Evolutionary conservation across 2,888 invertebrate genomes (phyloP).

Genomic region (Meta bourneti): DNA sequence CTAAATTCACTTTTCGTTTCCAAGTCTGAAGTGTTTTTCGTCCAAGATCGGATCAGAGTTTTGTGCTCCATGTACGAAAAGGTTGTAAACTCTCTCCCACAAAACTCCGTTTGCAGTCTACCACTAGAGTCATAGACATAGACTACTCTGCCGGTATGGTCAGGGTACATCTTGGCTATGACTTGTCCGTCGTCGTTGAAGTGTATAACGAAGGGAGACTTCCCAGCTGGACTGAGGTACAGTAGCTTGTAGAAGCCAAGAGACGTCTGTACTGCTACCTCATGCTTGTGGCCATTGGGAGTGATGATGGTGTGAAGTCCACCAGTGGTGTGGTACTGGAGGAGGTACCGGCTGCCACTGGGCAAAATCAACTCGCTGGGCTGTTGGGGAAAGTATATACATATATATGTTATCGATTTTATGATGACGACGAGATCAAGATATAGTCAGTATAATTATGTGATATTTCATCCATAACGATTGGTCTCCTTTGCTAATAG

Average conservation of each 20-base stretch:
- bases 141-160: constrained; percentile 92
- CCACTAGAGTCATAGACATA: constrained; percentile 92
- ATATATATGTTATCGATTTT: too few relatives aligned
- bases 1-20: constrained; percentile 78
- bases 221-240: constrained; percentile 87
- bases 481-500: too few relatives aligned
- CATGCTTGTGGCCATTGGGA: constrained; percentile 93
- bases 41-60: constrained; percentile 78
- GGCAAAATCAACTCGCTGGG: constrained; percentile 94
- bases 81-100: constrained; percentile 80
- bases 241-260: constrained; percentile 92
- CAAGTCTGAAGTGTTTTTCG: constrained; percentile 77
- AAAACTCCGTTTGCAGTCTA: constrained; percentile 83
- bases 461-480: too few relatives aligned
- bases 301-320: constrained; percentile 92
- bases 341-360: constrained; percentile 91
- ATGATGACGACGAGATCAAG: too few relatives aligned
- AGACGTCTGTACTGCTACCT: constrained; percentile 94
- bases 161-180: constrained; percentile 93
- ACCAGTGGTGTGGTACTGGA: constrained; percentile 89
- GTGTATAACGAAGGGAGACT: constrained; percentile 90
- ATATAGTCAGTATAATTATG: too few relatives aligned
- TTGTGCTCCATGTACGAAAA: constrained; percentile 78
- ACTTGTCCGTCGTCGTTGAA: constrained; percentile 92
- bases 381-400: constrained; percentile 79